Conservation (phyloP, 2,797 vertebrate genomes). For the Cyclopterus lumpus region DNA sequence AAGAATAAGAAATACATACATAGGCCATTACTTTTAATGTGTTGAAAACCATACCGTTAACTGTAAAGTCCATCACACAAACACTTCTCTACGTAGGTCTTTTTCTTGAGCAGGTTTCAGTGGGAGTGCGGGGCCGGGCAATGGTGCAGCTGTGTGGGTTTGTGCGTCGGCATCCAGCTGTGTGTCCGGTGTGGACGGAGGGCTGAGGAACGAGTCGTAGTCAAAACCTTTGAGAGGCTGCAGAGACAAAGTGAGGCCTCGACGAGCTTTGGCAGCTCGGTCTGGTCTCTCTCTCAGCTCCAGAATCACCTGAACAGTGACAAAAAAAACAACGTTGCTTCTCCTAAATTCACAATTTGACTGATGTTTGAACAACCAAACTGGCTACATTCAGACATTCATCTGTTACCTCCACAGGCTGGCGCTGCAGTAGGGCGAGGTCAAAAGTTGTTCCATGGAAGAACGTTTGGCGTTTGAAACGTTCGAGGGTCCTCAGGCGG, state of each 20-base stretch:
- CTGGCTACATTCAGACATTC: not conserved
- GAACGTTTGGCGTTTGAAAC: conserved; percentile 90
- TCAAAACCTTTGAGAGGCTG: conserved; percentile 89
- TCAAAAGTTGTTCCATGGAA: conserved; percentile 90
- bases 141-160: conserved; percentile 24
- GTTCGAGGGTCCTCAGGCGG: conserved; percentile 87
- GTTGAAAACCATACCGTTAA: conserved; percentile 24
- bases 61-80: conserved; percentile 73
- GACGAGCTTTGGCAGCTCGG: conserved; percentile 71
- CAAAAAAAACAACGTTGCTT: not conserved
- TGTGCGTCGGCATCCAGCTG: conserved; percentile 51
- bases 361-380: not conserved
- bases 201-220: conserved; percentile 82
- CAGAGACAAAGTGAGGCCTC: conserved; percentile 78
- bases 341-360: not conserved
- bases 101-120: conserved; percentile 61
- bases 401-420: conserved; percentile 80
- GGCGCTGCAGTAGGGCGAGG: conserved; percentile 87
- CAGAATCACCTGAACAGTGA: conserved; percentile 76
- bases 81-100: conserved; percentile 71
- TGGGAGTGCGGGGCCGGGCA: conserved; percentile 56
- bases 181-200: conserved; percentile 65
- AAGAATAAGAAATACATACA: conserved; percentile 30
- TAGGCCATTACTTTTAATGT: conserved; percentile 24
- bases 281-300: conserved; percentile 79